Evolutionary conservation across 2,797 vertebrate genomes (phyloP).

Genomic region (Apogon talboti): DNA sequence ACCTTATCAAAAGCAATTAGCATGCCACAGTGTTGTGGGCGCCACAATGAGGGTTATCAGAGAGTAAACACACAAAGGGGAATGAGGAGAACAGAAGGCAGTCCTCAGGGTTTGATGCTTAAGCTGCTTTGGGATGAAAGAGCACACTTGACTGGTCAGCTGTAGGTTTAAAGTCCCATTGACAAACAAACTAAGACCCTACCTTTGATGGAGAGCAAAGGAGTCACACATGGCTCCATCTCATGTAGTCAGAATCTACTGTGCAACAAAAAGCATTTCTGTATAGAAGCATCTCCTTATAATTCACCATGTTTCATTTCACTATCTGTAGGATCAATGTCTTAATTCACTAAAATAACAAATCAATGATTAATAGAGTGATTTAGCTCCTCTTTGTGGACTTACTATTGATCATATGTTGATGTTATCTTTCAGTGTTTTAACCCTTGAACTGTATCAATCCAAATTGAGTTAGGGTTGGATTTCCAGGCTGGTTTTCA

Average conservation of each 20-base stretch:
- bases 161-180: constrained; percentile 45
- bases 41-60: constrained; percentile 38
- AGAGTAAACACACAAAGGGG: constrained; percentile 45
- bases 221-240: neutral
- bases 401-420: constrained; percentile 24
- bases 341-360: constrained; percentile 54
- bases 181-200: constrained; percentile 35
- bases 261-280: too few species aligned
- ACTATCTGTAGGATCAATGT: constrained; percentile 10
- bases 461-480: too few species aligned
- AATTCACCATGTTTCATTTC: too few species aligned
- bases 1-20: constrained; percentile 45
- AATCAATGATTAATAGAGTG: constrained; percentile 53
- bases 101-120: constrained; percentile 45
- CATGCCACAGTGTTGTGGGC: constrained; percentile 13
- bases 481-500: too few species aligned
- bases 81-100: constrained; percentile 31
- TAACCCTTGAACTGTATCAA: constrained; percentile 1
- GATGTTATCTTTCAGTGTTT: constrained; percentile 18
- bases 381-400: constrained; percentile 48
- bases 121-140: constrained; percentile 55
- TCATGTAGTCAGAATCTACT: neutral
- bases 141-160: constrained; percentile 58
- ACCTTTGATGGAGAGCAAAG: constrained; percentile 37
- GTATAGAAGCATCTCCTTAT: constrained; percentile 2